Evolutionary conservation across 1,140 invertebrate genomes (phyloP).

Genomic region (Calephelis virginiensis): DNA sequence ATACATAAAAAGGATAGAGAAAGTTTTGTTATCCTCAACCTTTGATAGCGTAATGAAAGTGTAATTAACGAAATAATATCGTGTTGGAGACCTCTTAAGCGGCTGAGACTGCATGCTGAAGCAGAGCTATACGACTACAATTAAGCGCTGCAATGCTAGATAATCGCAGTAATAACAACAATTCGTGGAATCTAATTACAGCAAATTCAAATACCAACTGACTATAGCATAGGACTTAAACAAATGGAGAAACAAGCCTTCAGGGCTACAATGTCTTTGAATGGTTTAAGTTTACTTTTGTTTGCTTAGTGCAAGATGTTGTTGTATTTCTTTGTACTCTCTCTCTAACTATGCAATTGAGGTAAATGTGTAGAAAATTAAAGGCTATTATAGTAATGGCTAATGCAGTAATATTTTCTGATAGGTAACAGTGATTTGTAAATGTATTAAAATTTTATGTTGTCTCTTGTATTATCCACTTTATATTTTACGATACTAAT

Average conservation of each 20-base stretch:
- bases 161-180: slow-evolving; percentile 63
- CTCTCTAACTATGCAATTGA: slow-evolving; percentile 10
- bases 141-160: slow-evolving; percentile 51
- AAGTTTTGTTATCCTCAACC: slow-evolving; percentile 20
- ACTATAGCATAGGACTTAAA: slow-evolving; percentile 23
- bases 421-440: background rate
- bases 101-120: slow-evolving; percentile 42
- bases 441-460: background rate
- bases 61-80: slow-evolving; percentile 64
- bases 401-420: background rate
- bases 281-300: slow-evolving; percentile 14
- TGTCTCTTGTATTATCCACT: background rate
- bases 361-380: slow-evolving; percentile 14
- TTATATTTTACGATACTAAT: background rate
- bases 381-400: slow-evolving; percentile 13
- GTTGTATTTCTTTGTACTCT: slow-evolving; percentile 12
- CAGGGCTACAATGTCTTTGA: slow-evolving; percentile 13
- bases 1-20: slow-evolving; percentile 10
- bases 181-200: slow-evolving; percentile 61
- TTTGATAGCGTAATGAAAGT: slow-evolving; percentile 46
- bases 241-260: slow-evolving; percentile 16
- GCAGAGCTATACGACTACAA: slow-evolving; percentile 49
- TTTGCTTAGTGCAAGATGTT: slow-evolving; percentile 1
- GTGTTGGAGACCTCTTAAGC: slow-evolving; percentile 47
- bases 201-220: slow-evolving; percentile 47